Conservation (phyloP, 2,888 invertebrate species). For the Meandrusa payeni region DNA sequence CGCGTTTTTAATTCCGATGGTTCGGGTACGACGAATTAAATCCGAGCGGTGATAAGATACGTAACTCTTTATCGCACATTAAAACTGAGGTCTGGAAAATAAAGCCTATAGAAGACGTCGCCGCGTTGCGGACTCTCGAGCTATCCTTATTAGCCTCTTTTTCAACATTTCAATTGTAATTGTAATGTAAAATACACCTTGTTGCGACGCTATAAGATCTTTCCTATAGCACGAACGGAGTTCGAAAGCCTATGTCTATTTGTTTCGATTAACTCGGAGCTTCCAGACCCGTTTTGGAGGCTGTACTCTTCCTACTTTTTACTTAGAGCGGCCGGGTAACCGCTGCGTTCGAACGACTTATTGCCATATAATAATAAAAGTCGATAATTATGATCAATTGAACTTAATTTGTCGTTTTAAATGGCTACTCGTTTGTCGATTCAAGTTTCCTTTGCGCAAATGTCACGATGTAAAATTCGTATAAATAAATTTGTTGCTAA, state of each 20-base stretch:
- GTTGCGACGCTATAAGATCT: slow-evolving; percentile 29
- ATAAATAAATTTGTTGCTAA: slow-evolving; percentile 2
- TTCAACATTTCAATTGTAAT: slow-evolving; percentile 31
- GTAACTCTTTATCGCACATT: slow-evolving; percentile 62
- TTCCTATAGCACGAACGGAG: slow-evolving; percentile 28
- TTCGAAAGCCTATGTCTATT: slow-evolving; percentile 34
- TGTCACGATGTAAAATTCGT: neutral
- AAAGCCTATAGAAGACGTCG: slow-evolving; percentile 8
- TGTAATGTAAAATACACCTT: slow-evolving; percentile 34
- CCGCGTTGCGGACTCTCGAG: slow-evolving; percentile 18
- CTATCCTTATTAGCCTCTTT: slow-evolving; percentile 26
- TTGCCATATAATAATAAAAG: slow-evolving; percentile 44
- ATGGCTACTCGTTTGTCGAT: slow-evolving; percentile 1
- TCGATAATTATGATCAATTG: slow-evolving; percentile 49
- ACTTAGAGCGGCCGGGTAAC: slow-evolving; percentile 34
- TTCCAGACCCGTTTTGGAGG: slow-evolving; percentile 38
- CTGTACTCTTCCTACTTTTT: slow-evolving; percentile 38
- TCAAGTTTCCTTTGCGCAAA: slow-evolving; percentile 4
- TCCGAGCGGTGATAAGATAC: slow-evolving; percentile 58
- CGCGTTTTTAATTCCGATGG: slow-evolving; percentile 70
- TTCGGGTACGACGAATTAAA: slow-evolving; percentile 51
- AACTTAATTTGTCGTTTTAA: slow-evolving; percentile 32
- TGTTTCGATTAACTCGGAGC: slow-evolving; percentile 34
- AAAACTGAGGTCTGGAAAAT: slow-evolving; percentile 41
- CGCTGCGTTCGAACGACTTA: slow-evolving; percentile 32